Percentiles rank a stretch among this genome's conserved stretches.
phyloP scores from a whole-genome alignment of 2,797 vertebrate species.

The Triplophysa bombifrons region DNA sequence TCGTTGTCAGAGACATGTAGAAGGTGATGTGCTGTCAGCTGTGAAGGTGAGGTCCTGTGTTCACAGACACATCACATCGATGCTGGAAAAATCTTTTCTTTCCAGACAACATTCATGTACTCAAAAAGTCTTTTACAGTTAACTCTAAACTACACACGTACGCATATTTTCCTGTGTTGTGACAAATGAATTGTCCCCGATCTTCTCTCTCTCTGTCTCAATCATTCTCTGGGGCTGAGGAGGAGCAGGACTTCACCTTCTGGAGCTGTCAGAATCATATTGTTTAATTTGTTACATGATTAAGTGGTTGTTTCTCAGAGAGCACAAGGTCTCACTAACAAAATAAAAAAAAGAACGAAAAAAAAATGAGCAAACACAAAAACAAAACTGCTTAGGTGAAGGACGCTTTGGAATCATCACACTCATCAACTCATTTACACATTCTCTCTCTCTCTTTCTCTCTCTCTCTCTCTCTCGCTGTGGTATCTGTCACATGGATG shows the following conservation, averaged over 20 bases:
- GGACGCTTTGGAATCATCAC: constrained; percentile 8
- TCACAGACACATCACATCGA: no score
- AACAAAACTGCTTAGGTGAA: constrained; percentile 23
- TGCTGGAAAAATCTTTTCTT: no score
- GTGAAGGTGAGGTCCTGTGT: constrained; percentile 52
- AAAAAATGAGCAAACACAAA: neutral
- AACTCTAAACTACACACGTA: constrained; percentile 46
- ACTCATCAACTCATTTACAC: constrained; percentile 55
- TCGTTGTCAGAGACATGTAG: constrained; percentile 67
- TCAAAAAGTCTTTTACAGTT: constrained; percentile 36
- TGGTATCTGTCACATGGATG: constrained; percentile 33
- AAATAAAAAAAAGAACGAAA: constrained; percentile 48
- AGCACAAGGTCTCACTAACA: constrained; percentile 47
- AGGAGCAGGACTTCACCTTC: constrained; percentile 72
- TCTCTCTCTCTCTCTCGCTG: neutral
- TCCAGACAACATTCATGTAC: constrained; percentile 44
- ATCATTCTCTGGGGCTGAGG: constrained; percentile 58
- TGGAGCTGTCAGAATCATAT: constrained; percentile 77
- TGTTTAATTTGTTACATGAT: constrained; percentile 76
- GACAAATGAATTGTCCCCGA: constrained; percentile 65
- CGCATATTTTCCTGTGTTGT: constrained; percentile 55
- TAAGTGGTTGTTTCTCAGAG: constrained; percentile 74
- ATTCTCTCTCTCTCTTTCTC: constrained; percentile 54
- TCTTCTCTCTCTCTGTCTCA: constrained; percentile 60
- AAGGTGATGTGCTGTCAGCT: constrained; percentile 82